Evolutionary conservation across 2,888 invertebrate genomes (phyloP), one percentile per base, ranked within the genome.

Genomic region (Pollenia griseotomentosa): DNA sequence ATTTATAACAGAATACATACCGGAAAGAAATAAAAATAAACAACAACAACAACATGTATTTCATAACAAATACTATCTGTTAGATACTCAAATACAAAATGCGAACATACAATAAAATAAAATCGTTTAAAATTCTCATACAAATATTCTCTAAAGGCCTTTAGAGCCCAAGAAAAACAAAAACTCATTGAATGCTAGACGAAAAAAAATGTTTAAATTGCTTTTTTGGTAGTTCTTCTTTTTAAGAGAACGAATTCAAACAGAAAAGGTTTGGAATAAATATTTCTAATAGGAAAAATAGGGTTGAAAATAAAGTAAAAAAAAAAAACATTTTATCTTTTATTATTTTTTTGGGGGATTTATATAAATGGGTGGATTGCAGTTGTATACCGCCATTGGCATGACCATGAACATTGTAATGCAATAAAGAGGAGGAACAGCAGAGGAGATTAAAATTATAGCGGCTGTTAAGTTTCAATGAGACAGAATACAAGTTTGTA

Each of bases 351-450:
- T 61, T 84, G 70, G 71, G 81, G 73, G 78, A 44, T 61, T 63
- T 73, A 73, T 61, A 71, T 55, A 81, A 84, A 81, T 78, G 87
- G 84, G 84, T 84, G 81, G 73, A 70, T 78, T 84, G 66, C 75
- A 73, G 77, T 33, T 57, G 16, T n/a, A 19, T 53, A 57, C 23
- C 70, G 66, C 12, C 74, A 23, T 77, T 81, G 46, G 84, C 61
- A 68, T 82, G 81, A 74, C 78, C 78, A 74, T 84, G 63, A 82
- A 74, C 74, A 68, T 44, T 84, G 33, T 73, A 82, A 70, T 84
- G 78, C 81, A 82, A 84, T 81, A 68, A 81, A 74, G 81, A 63
- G 8, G 11, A 84, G 11, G 51, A 83, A 74, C 14, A 61, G n/a
- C 12, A 82, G 53, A 77, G n/a, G 3, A 7, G 40, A 0, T 5